A percentile compares a stretch with the other conserved stretches of the same genome.
These are phyloP conservation scores for Noctuana brunneofusca DNA, from an alignment of 2,888 invertebrate species.

Conservation along the genomic window DNA sequence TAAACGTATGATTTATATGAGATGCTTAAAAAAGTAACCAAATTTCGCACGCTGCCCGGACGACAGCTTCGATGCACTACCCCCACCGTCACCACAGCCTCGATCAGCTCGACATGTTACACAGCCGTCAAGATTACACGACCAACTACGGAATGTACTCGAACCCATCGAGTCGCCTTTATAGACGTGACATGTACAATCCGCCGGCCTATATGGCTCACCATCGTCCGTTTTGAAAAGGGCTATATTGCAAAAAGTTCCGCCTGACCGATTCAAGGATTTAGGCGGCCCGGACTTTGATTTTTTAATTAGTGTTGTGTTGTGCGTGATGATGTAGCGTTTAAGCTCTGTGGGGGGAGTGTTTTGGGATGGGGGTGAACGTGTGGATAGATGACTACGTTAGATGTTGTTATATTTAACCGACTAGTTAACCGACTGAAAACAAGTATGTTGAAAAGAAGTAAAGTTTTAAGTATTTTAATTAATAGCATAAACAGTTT, in stretches of 20 bases:
- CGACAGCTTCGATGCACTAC: constrained; percentile 57
- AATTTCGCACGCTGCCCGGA: constrained; percentile 71
- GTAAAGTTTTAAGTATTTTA: background rate
- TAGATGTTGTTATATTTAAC: background rate
- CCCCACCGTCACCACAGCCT: constrained; percentile 77
- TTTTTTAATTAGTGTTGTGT: constrained; percentile 47
- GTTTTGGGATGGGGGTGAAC: constrained; percentile 32
- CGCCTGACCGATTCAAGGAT: constrained; percentile 74
- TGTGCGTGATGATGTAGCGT: constrained; percentile 51
- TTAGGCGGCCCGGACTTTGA: constrained; percentile 63
- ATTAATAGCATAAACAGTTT: background rate
- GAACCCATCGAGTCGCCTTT: constrained; percentile 54
- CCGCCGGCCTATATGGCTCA: constrained; percentile 69
- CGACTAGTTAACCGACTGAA: background rate
- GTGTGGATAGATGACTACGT: too few species aligned
- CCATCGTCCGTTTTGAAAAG: constrained; percentile 81
- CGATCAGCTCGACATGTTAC: constrained; percentile 76
- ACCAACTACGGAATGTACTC: constrained; percentile 62
- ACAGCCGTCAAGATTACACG: constrained; percentile 66
- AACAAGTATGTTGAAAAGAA: background rate
- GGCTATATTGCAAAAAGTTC: constrained; percentile 78
- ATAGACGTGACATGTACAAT: constrained; percentile 68
- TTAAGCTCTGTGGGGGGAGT: constrained; percentile 38
- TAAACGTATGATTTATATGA: background rate
- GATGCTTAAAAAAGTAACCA: constrained; percentile 13